These are phyloP conservation scores for Pseudois nayaur DNA, from an alignment of 2,113 vertebrate species.

Conservation along the genomic window DNA sequence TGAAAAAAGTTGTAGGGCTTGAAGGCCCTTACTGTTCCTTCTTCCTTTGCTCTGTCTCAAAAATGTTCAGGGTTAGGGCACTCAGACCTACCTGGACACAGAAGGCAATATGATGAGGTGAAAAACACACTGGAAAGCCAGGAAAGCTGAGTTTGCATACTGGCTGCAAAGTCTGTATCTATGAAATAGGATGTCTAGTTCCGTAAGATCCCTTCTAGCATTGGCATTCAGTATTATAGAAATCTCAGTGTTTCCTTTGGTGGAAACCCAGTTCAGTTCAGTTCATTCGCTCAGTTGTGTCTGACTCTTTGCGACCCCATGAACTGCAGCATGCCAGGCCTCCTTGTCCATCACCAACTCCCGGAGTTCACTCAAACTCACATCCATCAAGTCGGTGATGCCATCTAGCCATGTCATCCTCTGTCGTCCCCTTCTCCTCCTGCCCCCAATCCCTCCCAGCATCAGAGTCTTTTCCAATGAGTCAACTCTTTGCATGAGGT, in stretches of 20 bases:
- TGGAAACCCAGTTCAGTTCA: background rate
- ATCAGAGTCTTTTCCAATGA: no score
- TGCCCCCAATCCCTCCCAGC: no score
- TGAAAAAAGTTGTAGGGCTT: background rate
- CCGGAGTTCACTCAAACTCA: no score
- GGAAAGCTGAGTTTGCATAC: background rate
- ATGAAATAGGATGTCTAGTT: background rate
- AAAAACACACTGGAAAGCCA: background rate
- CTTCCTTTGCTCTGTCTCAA: background rate
- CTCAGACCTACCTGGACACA: background rate
- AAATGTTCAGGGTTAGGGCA: background rate
- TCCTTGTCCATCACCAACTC: no score
- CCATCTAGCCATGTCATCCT: no score
- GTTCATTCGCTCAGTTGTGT: no score
- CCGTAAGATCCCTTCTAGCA: background rate
- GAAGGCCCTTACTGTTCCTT: background rate
- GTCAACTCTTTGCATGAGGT: no score
- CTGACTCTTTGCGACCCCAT: no score
- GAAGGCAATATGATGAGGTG: background rate
- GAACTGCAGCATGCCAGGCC: no score
- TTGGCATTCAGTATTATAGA: background rate
- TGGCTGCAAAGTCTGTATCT: background rate
- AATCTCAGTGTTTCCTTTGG: background rate
- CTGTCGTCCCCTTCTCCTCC: no score
- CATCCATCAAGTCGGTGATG: no score